phyloP scores from a whole-genome alignment of 2,113 vertebrate species.

The Peromyscus polionotus region DNA sequence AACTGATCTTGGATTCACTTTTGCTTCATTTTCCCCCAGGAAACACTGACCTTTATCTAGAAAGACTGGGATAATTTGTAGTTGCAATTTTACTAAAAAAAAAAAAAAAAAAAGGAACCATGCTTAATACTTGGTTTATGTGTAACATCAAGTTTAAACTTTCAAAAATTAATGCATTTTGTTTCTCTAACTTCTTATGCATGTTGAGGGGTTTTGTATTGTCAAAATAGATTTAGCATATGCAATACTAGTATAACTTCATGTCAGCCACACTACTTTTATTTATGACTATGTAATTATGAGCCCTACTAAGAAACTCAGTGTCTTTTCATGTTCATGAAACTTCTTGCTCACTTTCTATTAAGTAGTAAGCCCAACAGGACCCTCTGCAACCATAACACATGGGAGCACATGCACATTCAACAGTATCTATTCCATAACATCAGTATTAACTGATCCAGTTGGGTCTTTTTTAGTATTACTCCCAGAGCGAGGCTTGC shows the following conservation, averaged over 20 bases:
- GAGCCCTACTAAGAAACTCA: not conserved
- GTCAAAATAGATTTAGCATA: not conserved
- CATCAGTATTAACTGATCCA: not conserved
- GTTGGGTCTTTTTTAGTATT: not conserved
- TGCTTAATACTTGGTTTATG: not conserved
- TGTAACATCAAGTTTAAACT: not conserved
- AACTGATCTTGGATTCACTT: constrained; percentile 17
- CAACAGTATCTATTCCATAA: not conserved
- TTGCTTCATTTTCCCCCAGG: not conserved
- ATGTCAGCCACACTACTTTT: not conserved
- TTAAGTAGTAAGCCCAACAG: not conserved
- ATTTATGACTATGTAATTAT: not conserved
- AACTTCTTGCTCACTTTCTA: not conserved
- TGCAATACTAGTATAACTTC: not conserved
- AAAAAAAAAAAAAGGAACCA: not conserved
- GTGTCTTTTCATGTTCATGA: constrained; percentile 11
- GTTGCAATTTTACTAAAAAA: not conserved
- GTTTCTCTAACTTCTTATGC: not conserved
- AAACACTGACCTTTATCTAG: not conserved
- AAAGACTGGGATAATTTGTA: not conserved
- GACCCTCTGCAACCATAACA: not conserved
- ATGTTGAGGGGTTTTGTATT: not conserved
- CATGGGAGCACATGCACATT: not conserved
- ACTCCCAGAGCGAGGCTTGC: not conserved
- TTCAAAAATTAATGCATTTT: constrained; percentile 50